Percentiles rank a stretch among this genome's conserved stretches.
Conservation (phyloP, 2,888 invertebrate species). For the Stenurella melanura region DNA sequence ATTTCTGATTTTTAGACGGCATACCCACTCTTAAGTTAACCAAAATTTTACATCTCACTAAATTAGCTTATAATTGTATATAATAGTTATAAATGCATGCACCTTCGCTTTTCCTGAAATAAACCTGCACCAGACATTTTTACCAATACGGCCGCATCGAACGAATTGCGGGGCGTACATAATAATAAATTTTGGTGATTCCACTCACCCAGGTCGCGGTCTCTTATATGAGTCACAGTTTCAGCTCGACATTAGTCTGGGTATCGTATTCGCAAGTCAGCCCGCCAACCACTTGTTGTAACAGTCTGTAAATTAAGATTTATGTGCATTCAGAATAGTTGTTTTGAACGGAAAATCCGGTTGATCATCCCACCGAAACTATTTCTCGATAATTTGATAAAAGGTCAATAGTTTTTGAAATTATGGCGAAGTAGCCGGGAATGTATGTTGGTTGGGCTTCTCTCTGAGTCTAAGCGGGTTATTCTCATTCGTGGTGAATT, state of each 20-base stretch:
- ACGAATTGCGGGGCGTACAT: not conserved
- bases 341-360: conserved; percentile 13
- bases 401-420: not conserved
- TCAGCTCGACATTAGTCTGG: conserved; percentile 12
- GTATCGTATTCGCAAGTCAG: conserved; percentile 23
- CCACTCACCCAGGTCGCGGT: conserved; percentile 20
- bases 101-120: not conserved
- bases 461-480: too few species aligned
- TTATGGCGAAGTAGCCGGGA: conserved; percentile 37
- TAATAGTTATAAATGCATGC: not conserved
- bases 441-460: not conserved
- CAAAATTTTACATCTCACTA: too few species aligned
- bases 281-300: conserved; percentile 28
- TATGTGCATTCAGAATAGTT: conserved; percentile 2
- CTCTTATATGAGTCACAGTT: conserved; percentile 31
- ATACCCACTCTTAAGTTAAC: too few species aligned
- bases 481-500: too few species aligned
- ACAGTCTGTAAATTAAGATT: not conserved
- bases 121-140: not conserved
- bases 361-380: conserved; percentile 14
- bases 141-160: not conserved
- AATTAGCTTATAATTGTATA: too few species aligned
- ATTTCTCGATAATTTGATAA: not conserved
- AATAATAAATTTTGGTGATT: conserved; percentile 23
- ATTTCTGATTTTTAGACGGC: too few species aligned